Evolutionary conservation across 2,888 invertebrate genomes (phyloP).

Genomic region (Ctena decussata): DNA sequence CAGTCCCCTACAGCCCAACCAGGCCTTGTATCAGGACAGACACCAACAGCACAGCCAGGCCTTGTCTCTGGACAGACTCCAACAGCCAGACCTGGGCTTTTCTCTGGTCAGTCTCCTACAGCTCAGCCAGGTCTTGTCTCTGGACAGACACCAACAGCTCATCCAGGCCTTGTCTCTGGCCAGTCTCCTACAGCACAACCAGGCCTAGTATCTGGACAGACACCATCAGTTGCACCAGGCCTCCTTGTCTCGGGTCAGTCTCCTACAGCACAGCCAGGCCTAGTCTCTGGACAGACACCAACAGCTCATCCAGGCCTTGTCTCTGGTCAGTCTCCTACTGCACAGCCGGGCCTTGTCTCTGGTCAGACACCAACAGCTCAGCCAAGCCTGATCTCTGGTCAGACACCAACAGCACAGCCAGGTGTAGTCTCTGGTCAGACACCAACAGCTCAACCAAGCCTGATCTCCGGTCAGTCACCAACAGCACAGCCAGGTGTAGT

Average conservation of each 20-base stretch:
- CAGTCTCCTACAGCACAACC: conserved; percentile 43
- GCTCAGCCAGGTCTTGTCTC: conserved; percentile 38
- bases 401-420: conserved; percentile 30
- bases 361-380: conserved; percentile 52
- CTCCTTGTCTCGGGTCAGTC: too few relatives aligned
- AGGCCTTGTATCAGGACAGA: conserved; percentile 30
- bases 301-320: too few relatives aligned
- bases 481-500: conserved; percentile 43
- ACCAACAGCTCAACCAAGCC: conserved; percentile 52
- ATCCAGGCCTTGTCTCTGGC: conserved; percentile 21
- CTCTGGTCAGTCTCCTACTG: conserved; percentile 54
- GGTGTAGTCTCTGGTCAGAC: conserved; percentile 26
- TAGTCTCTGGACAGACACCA: too few relatives aligned
- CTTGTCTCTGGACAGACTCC: conserved; percentile 40
- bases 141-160: conserved; percentile 47
- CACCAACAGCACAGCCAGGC: conserved; percentile 53
- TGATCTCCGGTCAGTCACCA: conserved; percentile 39
- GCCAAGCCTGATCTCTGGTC: conserved; percentile 20
- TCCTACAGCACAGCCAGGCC: too few relatives aligned
- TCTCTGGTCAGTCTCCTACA: conserved; percentile 41
- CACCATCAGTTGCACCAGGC: conserved; percentile 26
- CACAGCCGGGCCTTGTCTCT: conserved; percentile 33
- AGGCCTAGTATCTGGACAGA: background rate
- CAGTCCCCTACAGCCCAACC: conserved; percentile 52
- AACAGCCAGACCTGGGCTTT: conserved; percentile 44